Evolutionary conservation across 2,888 invertebrate genomes (phyloP).

Genomic region (Adela reaumurella): DNA sequence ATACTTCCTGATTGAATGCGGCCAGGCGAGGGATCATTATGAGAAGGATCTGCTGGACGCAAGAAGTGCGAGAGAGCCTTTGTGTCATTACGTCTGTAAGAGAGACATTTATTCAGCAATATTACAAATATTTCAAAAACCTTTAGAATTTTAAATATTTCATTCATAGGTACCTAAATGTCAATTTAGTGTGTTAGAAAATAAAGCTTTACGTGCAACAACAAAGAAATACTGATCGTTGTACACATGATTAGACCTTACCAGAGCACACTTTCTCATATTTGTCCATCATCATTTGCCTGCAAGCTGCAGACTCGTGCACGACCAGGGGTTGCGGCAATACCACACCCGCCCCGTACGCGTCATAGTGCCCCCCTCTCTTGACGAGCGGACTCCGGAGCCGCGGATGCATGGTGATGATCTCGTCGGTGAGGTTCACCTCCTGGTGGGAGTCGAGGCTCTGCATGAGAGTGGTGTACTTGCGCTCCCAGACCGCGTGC

Average conservation of each 20-base stretch:
- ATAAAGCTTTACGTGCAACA: too few relatives aligned
- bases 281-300: slow-evolving; percentile 75
- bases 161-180: too few relatives aligned
- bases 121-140: too few relatives aligned
- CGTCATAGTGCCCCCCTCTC: slow-evolving; percentile 34
- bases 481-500: slow-evolving; percentile 82
- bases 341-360: slow-evolving; percentile 48
- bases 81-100: slow-evolving; percentile 73
- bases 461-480: slow-evolving; percentile 69
- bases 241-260: slow-evolving; percentile 14
- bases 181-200: too few relatives aligned
- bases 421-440: slow-evolving; percentile 48
- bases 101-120: too few relatives aligned
- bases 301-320: slow-evolving; percentile 85
- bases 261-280: slow-evolving; percentile 74
- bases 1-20: slow-evolving; percentile 84
- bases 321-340: slow-evolving; percentile 57
- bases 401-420: slow-evolving; percentile 56
- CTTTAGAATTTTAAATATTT: too few relatives aligned
- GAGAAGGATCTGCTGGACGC: slow-evolving; percentile 84
- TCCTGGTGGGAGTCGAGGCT: slow-evolving; percentile 48
- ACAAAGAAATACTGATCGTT: too few relatives aligned
- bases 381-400: slow-evolving; percentile 58
- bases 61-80: slow-evolving; percentile 66
- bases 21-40: slow-evolving; percentile 87